Evolutionary conservation across 2,888 invertebrate genomes (phyloP).

Genomic region (Stenichneumon culpator): DNA sequence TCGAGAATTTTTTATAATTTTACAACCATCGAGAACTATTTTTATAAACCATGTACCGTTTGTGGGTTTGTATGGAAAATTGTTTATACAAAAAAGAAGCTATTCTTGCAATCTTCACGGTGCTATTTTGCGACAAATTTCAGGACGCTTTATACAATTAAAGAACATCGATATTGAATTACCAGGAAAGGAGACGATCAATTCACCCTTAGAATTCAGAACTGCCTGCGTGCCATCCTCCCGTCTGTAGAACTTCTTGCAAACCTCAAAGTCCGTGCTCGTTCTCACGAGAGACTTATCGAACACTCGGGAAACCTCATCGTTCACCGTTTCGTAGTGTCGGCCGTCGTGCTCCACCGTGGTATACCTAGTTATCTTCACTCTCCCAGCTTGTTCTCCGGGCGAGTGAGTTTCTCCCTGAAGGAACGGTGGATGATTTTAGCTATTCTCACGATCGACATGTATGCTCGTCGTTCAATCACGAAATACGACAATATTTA

Average conservation of each 20-base stretch:
- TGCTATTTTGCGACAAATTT: not conserved
- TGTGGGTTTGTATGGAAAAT: not conserved
- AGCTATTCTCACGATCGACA: constrained; percentile 24
- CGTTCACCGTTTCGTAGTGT: constrained; percentile 77
- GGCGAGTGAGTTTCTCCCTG: constrained; percentile 58
- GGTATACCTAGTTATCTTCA: constrained; percentile 75
- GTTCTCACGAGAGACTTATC: constrained; percentile 80
- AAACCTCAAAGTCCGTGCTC: constrained; percentile 78
- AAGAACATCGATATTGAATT: constrained; percentile 18
- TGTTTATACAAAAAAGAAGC: not conserved
- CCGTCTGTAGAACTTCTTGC: constrained; percentile 80
- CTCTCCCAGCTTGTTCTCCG: constrained; percentile 63
- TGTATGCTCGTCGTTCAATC: constrained; percentile 6
- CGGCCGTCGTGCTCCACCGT: constrained; percentile 78
- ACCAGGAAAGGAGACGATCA: constrained; percentile 80
- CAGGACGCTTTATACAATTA: not conserved
- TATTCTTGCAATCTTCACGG: not conserved
- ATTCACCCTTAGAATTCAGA: constrained; percentile 77
- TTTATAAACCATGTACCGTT: no score
- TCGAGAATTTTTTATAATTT: no score
- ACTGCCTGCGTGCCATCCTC: constrained; percentile 80
- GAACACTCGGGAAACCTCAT: constrained; percentile 76
- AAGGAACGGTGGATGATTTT: constrained; percentile 43
- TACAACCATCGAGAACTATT: not conserved
- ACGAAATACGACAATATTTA: not conserved